Percentiles rank a stretch among this genome's conserved stretches.
Evolutionary conservation across 2,797 vertebrate species (phyloP).

Genomic region (Sparidentex hasta): DNA sequence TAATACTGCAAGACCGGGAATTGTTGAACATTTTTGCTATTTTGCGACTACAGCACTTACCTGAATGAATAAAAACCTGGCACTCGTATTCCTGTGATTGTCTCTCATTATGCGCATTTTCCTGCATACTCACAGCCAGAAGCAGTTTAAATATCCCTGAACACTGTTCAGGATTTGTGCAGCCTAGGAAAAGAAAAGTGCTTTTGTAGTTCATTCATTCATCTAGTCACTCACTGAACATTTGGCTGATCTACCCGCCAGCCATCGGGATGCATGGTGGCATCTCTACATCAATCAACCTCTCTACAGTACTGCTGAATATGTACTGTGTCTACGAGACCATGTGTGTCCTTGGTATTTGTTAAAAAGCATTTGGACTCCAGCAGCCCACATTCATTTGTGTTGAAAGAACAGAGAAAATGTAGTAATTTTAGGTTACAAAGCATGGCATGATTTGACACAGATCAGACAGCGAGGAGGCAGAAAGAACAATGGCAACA

Average conservation of each 20-base stretch:
- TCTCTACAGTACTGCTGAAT: conserved; percentile 23
- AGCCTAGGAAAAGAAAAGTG: conserved; percentile 1
- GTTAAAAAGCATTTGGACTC: conserved; percentile 50
- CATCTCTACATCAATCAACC: conserved; percentile 22
- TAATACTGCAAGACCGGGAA: neutral
- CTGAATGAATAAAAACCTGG: neutral
- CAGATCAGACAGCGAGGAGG: conserved; percentile 33
- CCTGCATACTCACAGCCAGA: neutral
- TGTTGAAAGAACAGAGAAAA: conserved; percentile 37
- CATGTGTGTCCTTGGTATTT: conserved; percentile 54
- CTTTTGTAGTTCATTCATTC: conserved; percentile 20
- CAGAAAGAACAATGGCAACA: conserved; percentile 45
- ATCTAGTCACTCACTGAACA: conserved; percentile 5
- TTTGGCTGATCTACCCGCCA: conserved; percentile 6
- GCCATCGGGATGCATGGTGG: neutral
- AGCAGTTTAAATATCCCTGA: neutral
- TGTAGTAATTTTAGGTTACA: conserved; percentile 56
- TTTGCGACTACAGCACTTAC: neutral
- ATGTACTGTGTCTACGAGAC: conserved; percentile 33
- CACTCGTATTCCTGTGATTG: neutral
- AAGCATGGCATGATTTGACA: conserved; percentile 54
- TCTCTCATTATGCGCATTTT: neutral
- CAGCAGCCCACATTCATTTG: conserved; percentile 40
- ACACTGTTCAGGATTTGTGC: neutral
- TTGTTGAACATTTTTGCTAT: neutral